phyloP scores from a whole-genome alignment of 2,113 vertebrate genomes.

The Podarcis cretensis region DNA sequence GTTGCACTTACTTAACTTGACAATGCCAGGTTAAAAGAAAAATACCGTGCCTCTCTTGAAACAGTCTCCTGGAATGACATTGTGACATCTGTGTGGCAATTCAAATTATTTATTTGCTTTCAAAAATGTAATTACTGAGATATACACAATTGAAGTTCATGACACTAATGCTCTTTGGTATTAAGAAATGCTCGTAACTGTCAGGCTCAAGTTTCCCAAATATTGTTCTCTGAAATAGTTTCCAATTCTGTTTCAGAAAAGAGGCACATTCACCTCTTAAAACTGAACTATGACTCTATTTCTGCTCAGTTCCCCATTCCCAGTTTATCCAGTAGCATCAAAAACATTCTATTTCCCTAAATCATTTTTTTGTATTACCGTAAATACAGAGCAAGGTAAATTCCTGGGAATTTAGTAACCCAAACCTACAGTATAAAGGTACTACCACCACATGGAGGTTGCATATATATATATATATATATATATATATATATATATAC shows the following conservation, averaged over 20 bases:
- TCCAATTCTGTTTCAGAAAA: conserved; percentile 42
- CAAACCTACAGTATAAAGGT: no score
- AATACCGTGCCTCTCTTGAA: background rate
- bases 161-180: conserved; percentile 22
- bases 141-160: conserved; percentile 33
- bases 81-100: conserved; percentile 25
- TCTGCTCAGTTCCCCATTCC: conserved; percentile 44
- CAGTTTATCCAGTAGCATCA: conserved; percentile 34
- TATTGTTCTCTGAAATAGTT: conserved; percentile 43
- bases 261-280: conserved; percentile 57
- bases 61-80: conserved; percentile 15
- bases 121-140: conserved; percentile 12
- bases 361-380: conserved; percentile 39
- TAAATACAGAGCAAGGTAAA: background rate
- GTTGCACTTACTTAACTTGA: conserved; percentile 8
- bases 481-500: no score
- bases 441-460: no score
- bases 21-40: conserved; percentile 17
- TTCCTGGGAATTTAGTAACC: no score
- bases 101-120: background rate
- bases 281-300: conserved; percentile 62
- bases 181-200: conserved; percentile 52
- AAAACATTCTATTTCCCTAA: conserved; percentile 38
- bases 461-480: no score
- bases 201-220: conserved; percentile 47